Evolutionary conservation across 2,888 invertebrate species (phyloP).

Genomic region (Callinectes sapidus): DNA sequence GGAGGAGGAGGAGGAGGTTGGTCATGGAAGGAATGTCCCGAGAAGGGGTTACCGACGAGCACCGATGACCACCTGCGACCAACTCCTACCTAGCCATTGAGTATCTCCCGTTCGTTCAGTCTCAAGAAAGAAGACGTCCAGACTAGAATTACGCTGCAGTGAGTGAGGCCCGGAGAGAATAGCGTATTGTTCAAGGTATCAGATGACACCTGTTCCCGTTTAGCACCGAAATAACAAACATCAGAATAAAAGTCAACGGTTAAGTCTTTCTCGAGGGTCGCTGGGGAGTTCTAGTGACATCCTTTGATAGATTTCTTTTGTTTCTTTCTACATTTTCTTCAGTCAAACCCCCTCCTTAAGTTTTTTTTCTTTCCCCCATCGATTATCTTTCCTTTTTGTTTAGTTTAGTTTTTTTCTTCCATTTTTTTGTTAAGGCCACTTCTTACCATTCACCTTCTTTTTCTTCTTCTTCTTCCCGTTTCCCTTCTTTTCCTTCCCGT

Average conservation of each 20-base stretch:
- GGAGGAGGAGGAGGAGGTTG: neutral
- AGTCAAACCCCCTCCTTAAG: neutral
- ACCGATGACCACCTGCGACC: conserved; percentile 24
- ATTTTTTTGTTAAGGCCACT: neutral
- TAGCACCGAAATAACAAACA: neutral
- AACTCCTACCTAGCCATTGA: neutral
- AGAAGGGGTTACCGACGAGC: neutral
- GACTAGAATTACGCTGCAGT: neutral
- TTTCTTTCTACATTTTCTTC: conserved; percentile 4
- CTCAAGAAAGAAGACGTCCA: neutral
- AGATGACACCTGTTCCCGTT: conserved; percentile 36
- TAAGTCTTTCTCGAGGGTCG: neutral
- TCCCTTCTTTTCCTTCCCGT: neutral
- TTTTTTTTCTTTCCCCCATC: no score
- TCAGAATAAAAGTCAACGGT: neutral
- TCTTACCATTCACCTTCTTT: neutral
- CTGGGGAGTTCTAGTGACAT: neutral
- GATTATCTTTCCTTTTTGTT: neutral
- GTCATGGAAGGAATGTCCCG: conserved; percentile 9
- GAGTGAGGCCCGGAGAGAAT: neutral
- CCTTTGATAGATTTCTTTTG: neutral
- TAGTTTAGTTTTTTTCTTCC: no score
- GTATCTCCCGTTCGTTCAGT: neutral
- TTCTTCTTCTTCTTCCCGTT: neutral
- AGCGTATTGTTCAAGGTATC: conserved; percentile 26